These are phyloP conservation scores for Temnopleurus reevesii DNA, from an alignment of 53 echinoderm and acorn worm species.

Conservation along the genomic window DNA sequence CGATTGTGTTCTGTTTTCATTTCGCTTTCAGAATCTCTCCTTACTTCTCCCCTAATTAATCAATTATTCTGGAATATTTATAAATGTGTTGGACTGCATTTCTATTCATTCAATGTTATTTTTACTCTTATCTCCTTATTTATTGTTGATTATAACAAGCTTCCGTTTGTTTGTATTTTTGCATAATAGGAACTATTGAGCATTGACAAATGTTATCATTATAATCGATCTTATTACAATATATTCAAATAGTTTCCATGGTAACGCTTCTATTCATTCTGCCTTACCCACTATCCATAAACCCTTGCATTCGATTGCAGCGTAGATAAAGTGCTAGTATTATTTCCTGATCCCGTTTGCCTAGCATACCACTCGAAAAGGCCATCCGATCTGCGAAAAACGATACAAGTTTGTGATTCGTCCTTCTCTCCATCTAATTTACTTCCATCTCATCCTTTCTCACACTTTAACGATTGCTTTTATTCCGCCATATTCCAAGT, in stretches of 20 bases:
- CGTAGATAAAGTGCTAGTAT: not conserved
- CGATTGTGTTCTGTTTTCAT: no score
- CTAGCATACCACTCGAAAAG: not conserved
- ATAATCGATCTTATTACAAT: not conserved
- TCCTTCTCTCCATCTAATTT: not conserved
- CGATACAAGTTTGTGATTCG: conserved; percentile 21
- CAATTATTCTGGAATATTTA: no score
- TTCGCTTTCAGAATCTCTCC: no score
- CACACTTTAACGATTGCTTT: not conserved
- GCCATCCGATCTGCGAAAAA: conserved; percentile 3
- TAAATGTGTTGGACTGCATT: no score
- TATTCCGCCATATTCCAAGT: not conserved
- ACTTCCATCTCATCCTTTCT: not conserved
- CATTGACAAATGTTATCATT: not conserved
- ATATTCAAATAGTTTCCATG: not conserved
- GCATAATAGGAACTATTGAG: no score
- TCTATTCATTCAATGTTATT: no score
- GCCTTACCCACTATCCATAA: not conserved
- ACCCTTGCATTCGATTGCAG: not conserved
- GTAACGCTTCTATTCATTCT: not conserved
- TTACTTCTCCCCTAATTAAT: no score
- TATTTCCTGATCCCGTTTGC: not conserved
- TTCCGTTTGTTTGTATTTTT: no score
- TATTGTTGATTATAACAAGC: no score
- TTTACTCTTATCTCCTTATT: no score